phyloP scores from a whole-genome alignment of 2,113 vertebrate species.

The human region DNA sequence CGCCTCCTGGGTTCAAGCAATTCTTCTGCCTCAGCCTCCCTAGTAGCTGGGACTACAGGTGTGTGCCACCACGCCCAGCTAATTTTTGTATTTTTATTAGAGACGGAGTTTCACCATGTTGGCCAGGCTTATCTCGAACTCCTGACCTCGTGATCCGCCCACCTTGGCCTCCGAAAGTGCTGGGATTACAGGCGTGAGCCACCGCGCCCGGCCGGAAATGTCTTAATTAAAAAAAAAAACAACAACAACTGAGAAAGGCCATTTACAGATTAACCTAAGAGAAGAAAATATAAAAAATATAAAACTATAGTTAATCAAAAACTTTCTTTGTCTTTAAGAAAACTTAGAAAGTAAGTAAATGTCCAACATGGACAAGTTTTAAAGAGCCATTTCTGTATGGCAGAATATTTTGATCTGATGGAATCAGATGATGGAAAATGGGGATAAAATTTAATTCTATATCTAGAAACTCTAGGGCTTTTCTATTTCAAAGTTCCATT shows the following conservation, averaged over 20 bases:
- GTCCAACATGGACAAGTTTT: neutral
- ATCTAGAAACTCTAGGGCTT: neutral
- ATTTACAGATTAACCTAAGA: neutral
- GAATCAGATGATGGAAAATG: neutral
- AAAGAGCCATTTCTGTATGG: neutral
- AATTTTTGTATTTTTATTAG: no score
- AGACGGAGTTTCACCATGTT: no score
- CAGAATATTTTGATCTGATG: neutral
- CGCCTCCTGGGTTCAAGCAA: no score
- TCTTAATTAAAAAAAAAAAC: no score
- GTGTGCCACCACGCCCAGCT: no score
- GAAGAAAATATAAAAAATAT: neutral
- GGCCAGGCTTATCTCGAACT: no score
- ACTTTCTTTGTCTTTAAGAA: neutral
- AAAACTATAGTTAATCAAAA: neutral
- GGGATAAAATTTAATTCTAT: neutral
- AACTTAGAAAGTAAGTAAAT: neutral
- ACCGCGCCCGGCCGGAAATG: rapidly evolving
- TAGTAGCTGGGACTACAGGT: no score
- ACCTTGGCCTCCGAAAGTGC: no score
- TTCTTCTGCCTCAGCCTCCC: no score
- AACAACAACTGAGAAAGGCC: neutral
- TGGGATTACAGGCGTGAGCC: no score
- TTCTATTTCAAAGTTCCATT: neutral
- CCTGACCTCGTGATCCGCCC: no score